Conservation (phyloP, 2,113 vertebrate genomes). For the Oceanodroma tethys region DNA sequence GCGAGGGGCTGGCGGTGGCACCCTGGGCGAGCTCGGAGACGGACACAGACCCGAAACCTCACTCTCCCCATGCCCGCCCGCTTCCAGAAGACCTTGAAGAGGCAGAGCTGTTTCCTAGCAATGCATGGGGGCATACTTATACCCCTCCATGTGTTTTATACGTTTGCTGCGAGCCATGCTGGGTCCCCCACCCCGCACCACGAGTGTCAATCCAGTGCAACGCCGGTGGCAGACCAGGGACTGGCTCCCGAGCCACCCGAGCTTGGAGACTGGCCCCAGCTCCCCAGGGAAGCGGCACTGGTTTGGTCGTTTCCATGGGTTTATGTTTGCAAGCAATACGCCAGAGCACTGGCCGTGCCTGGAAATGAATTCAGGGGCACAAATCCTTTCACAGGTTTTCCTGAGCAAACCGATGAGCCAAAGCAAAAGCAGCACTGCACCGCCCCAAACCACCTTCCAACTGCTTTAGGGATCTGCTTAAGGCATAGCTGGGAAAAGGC, state of each 20-base stretch:
- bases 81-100: not conserved
- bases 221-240: not conserved
- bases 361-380: not conserved
- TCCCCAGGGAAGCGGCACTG: not conserved
- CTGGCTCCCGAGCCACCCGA: not conserved
- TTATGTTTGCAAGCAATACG: not conserved
- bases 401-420: not conserved
- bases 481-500: not conserved
- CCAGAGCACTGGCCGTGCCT: accelerated
- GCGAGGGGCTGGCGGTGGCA: not conserved
- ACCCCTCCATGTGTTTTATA: not conserved
- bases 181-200: not conserved
- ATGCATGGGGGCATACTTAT: not conserved
- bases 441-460: not conserved
- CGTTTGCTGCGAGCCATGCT: accelerated
- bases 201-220: not conserved
- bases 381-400: not conserved
- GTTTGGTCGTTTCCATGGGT: not conserved
- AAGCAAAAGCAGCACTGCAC: not conserved
- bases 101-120: not conserved
- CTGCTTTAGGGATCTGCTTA: not conserved
- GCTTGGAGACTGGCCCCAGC: not conserved
- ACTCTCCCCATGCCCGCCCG: accelerated
- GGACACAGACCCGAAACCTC: not conserved
- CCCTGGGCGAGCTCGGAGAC: accelerated